Conservation (phyloP, 2,888 invertebrate genomes). For the Pogonocherus hispidulus region DNA sequence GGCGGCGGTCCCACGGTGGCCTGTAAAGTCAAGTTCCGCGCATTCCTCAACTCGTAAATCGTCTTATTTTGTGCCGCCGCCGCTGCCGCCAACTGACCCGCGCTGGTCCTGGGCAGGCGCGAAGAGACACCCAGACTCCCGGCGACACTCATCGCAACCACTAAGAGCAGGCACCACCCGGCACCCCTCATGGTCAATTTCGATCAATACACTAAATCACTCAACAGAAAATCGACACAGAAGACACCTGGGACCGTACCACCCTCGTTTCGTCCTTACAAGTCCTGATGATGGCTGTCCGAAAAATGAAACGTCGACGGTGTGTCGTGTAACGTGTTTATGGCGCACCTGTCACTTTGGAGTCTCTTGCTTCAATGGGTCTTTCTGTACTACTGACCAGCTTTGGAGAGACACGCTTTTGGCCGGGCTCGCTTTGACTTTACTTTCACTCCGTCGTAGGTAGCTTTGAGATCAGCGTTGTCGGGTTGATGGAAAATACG, state of each 20-base stretch:
- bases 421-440: constrained; percentile 47
- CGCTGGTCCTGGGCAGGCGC: constrained; percentile 74
- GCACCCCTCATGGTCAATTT: constrained; percentile 59
- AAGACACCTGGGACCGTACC: background rate
- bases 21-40: constrained; percentile 45
- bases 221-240: constrained; percentile 27
- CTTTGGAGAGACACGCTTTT: constrained; percentile 57
- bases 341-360: constrained; percentile 57
- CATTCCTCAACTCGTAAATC: constrained; percentile 60
- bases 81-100: constrained; percentile 70
- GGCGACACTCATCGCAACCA: constrained; percentile 53
- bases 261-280: background rate
- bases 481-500: constrained; percentile 26
- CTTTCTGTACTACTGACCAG: constrained; percentile 67
- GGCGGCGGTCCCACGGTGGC: constrained; percentile 61
- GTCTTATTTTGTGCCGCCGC: constrained; percentile 67
- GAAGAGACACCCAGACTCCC: constrained; percentile 63
- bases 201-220: constrained; percentile 31
- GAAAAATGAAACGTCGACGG: constrained; percentile 36
- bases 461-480: constrained; percentile 41
- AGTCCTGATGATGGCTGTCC: constrained; percentile 5
- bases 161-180: constrained; percentile 62
- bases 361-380: constrained; percentile 60
- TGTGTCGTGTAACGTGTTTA: constrained; percentile 6
- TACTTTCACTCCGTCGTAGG: constrained; percentile 57